A percentile compares a stretch with the other conserved stretches of the same genome.
Conservation (phyloP, 2,113 vertebrate species). For the Felis chaus region DNA sequence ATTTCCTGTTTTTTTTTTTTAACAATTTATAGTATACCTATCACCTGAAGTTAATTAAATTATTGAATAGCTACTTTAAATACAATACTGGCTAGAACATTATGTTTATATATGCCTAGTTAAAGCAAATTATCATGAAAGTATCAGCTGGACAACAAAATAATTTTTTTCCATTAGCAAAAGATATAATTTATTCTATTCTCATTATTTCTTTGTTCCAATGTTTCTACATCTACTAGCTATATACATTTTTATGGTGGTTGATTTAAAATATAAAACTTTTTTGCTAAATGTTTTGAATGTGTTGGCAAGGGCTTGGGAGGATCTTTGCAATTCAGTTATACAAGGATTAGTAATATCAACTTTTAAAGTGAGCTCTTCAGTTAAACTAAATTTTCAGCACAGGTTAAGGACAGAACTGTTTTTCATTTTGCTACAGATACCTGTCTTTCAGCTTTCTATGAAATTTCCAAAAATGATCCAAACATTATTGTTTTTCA, state of each 20-base stretch:
- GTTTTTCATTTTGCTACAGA: neutral
- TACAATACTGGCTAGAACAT: neutral
- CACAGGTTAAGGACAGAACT: neutral
- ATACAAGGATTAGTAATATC: neutral
- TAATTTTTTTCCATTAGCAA: conserved; percentile 10
- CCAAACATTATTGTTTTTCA: neutral
- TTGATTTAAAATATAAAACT: conserved; percentile 8
- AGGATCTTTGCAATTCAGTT: neutral
- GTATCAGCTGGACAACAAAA: neutral
- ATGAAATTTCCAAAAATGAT: neutral
- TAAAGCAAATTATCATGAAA: neutral
- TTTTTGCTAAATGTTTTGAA: neutral
- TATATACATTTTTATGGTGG: neutral
- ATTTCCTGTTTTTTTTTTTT: neutral
- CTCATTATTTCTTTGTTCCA: neutral
- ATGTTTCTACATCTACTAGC: neutral
- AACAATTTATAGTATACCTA: neutral
- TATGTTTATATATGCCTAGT: neutral
- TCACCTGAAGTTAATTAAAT: conserved; percentile 4
- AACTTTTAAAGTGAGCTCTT: neutral
- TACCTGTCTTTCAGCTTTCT: neutral
- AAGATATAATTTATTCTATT: neutral
- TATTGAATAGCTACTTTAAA: neutral
- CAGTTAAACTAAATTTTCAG: neutral
- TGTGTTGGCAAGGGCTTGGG: neutral